Conservation (phyloP, 1,140 invertebrate species). For the Trichonephila clavipes region DNA sequence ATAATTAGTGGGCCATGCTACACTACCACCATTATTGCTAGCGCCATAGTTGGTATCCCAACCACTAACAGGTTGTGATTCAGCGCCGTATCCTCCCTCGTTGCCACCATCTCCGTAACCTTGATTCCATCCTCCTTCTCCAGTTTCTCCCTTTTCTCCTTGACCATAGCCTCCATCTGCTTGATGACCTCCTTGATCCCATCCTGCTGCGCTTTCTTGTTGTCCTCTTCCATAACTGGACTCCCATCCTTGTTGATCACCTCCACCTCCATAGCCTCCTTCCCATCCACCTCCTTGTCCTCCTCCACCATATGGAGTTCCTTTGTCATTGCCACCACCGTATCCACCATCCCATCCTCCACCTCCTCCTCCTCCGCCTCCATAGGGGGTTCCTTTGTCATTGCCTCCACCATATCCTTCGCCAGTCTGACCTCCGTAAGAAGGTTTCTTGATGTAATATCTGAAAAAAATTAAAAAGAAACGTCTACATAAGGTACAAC, state of each 20-base stretch:
- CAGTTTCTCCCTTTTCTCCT: slow-evolving; percentile 30
- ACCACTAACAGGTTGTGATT: slow-evolving; percentile 26
- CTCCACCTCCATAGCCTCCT: slow-evolving; percentile 57
- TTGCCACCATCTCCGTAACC: slow-evolving; percentile 31
- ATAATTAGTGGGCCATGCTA: slow-evolving; percentile 61
- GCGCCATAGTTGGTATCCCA: slow-evolving; percentile 37
- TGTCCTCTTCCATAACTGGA: slow-evolving; percentile 55
- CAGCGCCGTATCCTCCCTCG: slow-evolving; percentile 52
- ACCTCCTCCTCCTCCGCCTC: slow-evolving; percentile 47
- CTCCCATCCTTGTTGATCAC: slow-evolving; percentile 54
- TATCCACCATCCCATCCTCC: slow-evolving; percentile 49
- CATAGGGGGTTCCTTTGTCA: slow-evolving; percentile 58
- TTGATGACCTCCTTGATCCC: slow-evolving; percentile 64
- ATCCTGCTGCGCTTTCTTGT: slow-evolving; percentile 3
- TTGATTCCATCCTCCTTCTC: slow-evolving; percentile 41
- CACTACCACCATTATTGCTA: slow-evolving; percentile 36
- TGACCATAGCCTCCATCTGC: slow-evolving; percentile 76
- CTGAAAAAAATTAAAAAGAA: slow-evolving; percentile 31
- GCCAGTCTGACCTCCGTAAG: slow-evolving; percentile 58
- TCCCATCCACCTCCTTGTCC: slow-evolving; percentile 59
- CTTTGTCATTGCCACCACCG: slow-evolving; percentile 55
- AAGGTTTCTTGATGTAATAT: slow-evolving; percentile 71
- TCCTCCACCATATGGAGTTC: slow-evolving; percentile 47
- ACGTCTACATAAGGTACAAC: not conserved
- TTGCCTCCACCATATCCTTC: slow-evolving; percentile 68